These are phyloP conservation scores for Varecia variegata DNA, from an alignment of 2,797 vertebrate genomes.

Conservation along the genomic window DNA sequence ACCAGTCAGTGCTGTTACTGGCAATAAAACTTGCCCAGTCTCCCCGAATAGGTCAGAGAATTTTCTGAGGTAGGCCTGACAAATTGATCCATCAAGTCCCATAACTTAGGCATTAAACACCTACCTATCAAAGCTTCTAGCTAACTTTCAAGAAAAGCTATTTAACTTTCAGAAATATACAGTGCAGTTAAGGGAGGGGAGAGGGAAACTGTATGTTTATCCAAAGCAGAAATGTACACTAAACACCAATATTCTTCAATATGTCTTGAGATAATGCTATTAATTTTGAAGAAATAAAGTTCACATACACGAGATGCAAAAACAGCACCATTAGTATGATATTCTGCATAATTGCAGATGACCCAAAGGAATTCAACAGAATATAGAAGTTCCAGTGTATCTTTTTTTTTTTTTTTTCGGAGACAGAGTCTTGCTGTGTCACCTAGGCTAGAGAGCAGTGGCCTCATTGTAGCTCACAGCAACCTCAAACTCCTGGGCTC, in stretches of 20 bases:
- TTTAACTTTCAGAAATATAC: background rate
- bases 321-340: background rate
- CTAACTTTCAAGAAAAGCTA: conserved; percentile 29
- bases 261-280: conserved; percentile 12
- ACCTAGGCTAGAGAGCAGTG: background rate
- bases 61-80: background rate
- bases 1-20: background rate
- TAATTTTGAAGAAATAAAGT: background rate
- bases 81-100: conserved; percentile 42
- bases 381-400: background rate
- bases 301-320: background rate
- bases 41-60: conserved; percentile 41
- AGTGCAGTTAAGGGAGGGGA: background rate
- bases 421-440: background rate
- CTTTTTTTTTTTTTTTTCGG: background rate
- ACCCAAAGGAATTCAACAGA: background rate
- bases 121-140: background rate
- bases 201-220: background rate
- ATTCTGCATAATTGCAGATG: background rate
- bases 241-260: background rate
- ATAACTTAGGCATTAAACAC: background rate
- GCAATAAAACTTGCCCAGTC: conserved; percentile 7
- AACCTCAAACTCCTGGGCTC: background rate
- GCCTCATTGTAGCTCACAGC: no score
- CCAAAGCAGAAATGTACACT: background rate